Evolutionary conservation across 1,140 invertebrate genomes (phyloP).

Genomic region (Nebria ingens): DNA sequence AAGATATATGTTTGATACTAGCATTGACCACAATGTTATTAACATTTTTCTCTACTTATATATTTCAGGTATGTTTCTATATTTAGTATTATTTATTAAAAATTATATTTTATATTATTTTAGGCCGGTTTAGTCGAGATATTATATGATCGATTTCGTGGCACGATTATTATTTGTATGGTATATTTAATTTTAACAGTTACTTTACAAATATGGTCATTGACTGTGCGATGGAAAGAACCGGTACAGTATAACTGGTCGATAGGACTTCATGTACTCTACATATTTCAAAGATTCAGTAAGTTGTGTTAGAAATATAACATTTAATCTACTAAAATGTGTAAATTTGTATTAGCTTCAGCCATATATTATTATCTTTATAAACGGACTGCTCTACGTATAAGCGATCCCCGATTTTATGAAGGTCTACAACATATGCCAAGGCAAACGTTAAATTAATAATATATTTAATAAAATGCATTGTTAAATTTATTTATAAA

Average conservation of each 20-base stretch:
- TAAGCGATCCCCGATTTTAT: constrained; percentile 1
- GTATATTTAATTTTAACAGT: neutral
- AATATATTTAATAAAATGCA: too few species aligned
- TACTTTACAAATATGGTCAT: neutral
- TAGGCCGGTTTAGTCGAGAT: neutral
- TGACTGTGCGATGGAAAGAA: neutral
- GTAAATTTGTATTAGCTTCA: neutral
- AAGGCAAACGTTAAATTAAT: constrained; percentile 2
- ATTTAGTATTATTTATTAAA: neutral
- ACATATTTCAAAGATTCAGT: constrained; percentile 3
- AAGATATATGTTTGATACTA: constrained; percentile 4
- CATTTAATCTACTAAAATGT: neutral
- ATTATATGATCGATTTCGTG: constrained; percentile 1
- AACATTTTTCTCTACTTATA: neutral
- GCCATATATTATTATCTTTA: constrained; percentile 1
- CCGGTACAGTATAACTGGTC: neutral
- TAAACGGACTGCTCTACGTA: neutral
- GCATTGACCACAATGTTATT: neutral
- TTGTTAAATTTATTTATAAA: neutral
- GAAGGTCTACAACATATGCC: neutral
- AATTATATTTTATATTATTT: neutral
- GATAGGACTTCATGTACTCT: neutral
- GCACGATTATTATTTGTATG: neutral
- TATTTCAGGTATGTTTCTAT: neutral
- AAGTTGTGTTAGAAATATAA: neutral